A percentile compares a stretch with the other conserved stretches of the same genome.
phyloP scores from a whole-genome alignment of 1,140 invertebrate species.

The Araneus ventricosus region DNA sequence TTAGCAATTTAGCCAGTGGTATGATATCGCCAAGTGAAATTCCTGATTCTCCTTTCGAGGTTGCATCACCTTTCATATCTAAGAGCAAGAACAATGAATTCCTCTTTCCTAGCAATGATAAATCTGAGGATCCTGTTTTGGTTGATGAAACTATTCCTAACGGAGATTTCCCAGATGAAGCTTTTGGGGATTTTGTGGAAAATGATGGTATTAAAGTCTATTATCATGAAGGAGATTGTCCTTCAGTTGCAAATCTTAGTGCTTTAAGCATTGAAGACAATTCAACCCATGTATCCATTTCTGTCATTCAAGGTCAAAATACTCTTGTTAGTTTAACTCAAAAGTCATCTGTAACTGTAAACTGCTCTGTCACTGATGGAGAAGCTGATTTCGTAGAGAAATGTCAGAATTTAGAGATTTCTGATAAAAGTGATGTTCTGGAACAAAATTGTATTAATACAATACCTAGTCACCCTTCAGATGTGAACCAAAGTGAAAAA shows the following conservation, averaged over 20 bases:
- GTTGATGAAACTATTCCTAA: background rate
- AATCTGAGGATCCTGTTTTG: constrained; percentile 24
- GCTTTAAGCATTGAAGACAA: background rate
- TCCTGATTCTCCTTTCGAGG: constrained; percentile 92
- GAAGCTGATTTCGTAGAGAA: background rate
- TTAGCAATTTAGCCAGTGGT: constrained; percentile 92
- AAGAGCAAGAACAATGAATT: constrained; percentile 36
- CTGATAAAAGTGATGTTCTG: background rate
- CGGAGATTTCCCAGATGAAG: background rate
- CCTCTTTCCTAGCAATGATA: background rate
- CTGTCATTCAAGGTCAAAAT: background rate
- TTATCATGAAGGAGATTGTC: constrained; percentile 43
- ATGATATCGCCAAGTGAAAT: constrained; percentile 97
- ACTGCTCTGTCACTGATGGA: background rate
- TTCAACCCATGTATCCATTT: background rate
- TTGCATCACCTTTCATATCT: constrained; percentile 50
- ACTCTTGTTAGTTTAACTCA: background rate
- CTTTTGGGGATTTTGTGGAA: background rate
- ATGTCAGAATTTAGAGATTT: background rate
- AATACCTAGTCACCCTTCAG: background rate
- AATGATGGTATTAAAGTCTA: constrained; percentile 49
- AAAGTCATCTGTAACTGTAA: background rate
- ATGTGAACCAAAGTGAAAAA: background rate
- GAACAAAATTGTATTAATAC: background rate
- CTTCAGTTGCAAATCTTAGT: constrained; percentile 48